Evolutionary conservation across 2,797 vertebrate species (phyloP), one percentile per base, ranked within the genome.

Genomic region (Schizopygopsis pylzovi): DNA sequence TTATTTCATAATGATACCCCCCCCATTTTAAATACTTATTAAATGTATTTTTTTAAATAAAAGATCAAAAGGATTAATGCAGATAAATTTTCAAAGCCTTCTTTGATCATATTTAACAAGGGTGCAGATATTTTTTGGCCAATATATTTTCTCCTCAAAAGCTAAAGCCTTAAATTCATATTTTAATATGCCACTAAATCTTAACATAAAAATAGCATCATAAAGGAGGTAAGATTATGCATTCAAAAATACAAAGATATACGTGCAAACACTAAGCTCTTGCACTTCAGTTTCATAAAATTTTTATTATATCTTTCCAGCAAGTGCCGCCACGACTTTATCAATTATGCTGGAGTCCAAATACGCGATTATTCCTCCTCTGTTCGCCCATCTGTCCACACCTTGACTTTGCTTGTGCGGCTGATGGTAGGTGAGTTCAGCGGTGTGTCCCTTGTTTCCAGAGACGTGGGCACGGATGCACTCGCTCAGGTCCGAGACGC

Each of bases 341-440:
- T 43, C 37, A 15, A 96, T 92, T 81, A 90, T 90, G 39, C 91
- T 87, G 47, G 56, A 84, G 93, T 96, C 94, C 88, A 93, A 86
- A 90, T 97, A 98, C 0, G 96, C 97, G 81, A 97, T 93, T 68
- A 98, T 92, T 82, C 97, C 97, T 0, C 96, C 97, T 0, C 90
- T 90, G 90, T 97, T 98, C 61, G 96, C 96, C 97, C 96, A 98
- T 87, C 89, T 91, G 45, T 96, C 96, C 4, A 95, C 96, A 13
- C 97, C 97, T 15, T 91, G 86, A 28, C 91, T 86, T 28, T 93
- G 93, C 4, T 88, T 0, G 2, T 90, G 81, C 6, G 95, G 91
- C 87, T 90, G 85, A 76, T 97, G 94, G 85, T 98, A 98, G 56
- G 94, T 93, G 90, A 98, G 91, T 93, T 97, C 95, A 6, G 87